Conservation (phyloP, 1,140 invertebrate species). For the Macrocentrus cingulum region DNA sequence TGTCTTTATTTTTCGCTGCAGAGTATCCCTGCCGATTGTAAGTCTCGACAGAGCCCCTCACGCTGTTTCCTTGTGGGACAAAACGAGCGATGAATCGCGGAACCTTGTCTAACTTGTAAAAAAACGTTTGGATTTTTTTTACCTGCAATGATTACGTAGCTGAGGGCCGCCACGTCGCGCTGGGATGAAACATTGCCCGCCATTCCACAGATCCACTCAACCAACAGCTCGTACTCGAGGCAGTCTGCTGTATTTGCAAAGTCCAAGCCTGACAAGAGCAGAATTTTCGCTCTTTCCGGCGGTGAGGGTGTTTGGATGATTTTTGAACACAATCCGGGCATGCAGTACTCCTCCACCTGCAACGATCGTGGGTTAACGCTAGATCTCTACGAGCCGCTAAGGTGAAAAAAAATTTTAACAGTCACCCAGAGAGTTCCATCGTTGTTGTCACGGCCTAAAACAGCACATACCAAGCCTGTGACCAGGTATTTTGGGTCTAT, state of each 20-base stretch:
- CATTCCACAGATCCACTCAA: conserved; percentile 78
- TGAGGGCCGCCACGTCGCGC: conserved; percentile 67
- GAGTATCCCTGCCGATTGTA: conserved; percentile 35
- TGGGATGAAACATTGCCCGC: conserved; percentile 65
- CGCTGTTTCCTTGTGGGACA: conserved; percentile 49
- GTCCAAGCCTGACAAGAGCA: conserved; percentile 85
- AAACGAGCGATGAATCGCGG: too few species aligned
- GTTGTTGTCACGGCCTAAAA: conserved; percentile 65
- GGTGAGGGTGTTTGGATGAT: conserved; percentile 50
- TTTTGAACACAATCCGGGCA: conserved; percentile 66
- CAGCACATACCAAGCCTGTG: conserved; percentile 77
- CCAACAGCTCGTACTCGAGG: conserved; percentile 70
- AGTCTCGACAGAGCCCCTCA: conserved; percentile 39
- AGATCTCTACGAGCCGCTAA: neutral
- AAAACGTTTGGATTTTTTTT: conserved; percentile 10
- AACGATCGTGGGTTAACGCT: neutral
- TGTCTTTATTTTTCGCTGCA: conserved; percentile 35
- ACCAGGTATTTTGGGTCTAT: conserved; percentile 64
- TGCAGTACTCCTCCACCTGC: conserved; percentile 74
- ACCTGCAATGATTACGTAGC: conserved; percentile 80
- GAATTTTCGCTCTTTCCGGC: conserved; percentile 63
- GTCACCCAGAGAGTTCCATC: conserved; percentile 48
- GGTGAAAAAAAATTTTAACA: conserved; percentile 18
- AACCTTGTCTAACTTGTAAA: too few species aligned
- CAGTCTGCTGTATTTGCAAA: conserved; percentile 61